Evolutionary conservation across 2,113 vertebrate genomes (phyloP), one percentile per base, ranked within the genome.

Genomic region (Amazona vittata): DNA sequence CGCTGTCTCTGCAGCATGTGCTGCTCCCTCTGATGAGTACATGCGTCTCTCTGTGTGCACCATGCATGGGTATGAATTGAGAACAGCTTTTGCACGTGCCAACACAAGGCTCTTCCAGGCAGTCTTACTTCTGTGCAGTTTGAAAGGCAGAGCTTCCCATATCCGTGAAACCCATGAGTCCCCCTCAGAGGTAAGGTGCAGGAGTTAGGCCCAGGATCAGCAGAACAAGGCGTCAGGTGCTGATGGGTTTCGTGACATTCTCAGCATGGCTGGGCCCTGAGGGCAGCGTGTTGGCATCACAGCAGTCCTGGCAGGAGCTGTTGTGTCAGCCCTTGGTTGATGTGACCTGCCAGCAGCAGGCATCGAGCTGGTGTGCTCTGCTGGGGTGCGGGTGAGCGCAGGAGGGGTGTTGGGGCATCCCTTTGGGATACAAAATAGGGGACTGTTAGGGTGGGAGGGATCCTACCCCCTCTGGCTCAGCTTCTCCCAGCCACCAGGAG

Each of bases 351-450:
- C 75, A 8, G 53, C 26, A 18, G 60, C 53, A 0, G 2, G 26
- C 15, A 4, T 6, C 10, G 33, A n/a, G 49, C 4, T 20, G 35
- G 4, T 25, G 43, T 39, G 55, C 33, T 28, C 14, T 59, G 63
- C 37, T n/a, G 14, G 55, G 8, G 43, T 2, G 6, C 37, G 2
- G 1, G 0, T 1, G 10, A 9, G 17, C 17, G 22, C 10, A 28
- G n/a, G 63, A 15, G 19, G 9, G 26, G 16, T 7, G 21, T 5
- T 5, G 3, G 5, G 11, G 17, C 5, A 9, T 55, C 18, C 7
- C 1, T 29, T 25, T 19, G 53, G 20, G 55, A 16, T 1, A 7
- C 0, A 26, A 16, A 37, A 12, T 4, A 10, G 41, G 16, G 5
- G 33, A 26, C 4, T 6, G 26, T 39, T 16, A 4, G 33, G 11